Evolutionary conservation across 1,140 invertebrate species (phyloP).

Genomic region (Danaus plexippus): DNA sequence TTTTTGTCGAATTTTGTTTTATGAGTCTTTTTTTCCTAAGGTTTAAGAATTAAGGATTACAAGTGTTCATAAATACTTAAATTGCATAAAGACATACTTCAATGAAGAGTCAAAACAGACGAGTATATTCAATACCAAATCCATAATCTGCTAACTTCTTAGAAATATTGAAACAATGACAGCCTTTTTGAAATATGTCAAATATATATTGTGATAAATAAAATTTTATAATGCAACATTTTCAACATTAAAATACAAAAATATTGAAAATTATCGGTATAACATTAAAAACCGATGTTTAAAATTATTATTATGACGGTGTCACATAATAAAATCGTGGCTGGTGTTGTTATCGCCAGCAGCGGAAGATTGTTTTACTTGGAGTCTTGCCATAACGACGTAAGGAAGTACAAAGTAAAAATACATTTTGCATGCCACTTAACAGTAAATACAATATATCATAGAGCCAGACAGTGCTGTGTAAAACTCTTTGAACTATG

Average conservation of each 20-base stretch:
- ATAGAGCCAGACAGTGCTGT: slow-evolving; percentile 40
- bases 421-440: slow-evolving; percentile 69
- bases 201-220: not conserved
- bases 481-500: slow-evolving; percentile 35
- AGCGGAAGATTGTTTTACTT: slow-evolving; percentile 66
- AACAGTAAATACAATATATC: slow-evolving; percentile 60
- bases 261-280: no score
- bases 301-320: slow-evolving; percentile 44
- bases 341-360: slow-evolving; percentile 48
- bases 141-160: no score
- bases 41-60: no score
- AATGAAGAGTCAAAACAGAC: no score
- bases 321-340: slow-evolving; percentile 60
- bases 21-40: no score
- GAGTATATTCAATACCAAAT: no score
- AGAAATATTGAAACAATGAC: no score
- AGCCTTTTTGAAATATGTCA: no score
- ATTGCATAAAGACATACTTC: no score
- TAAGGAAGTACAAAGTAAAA: slow-evolving; percentile 68
- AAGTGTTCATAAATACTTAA: no score
- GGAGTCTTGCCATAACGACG: slow-evolving; percentile 61
- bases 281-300: no score
- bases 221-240: slow-evolving; percentile 1
- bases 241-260: slow-evolving; percentile 8
- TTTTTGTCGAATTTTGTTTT: no score